These are phyloP conservation scores for Theropithecus gelada DNA, from an alignment of 2,113 vertebrate genomes.

Conservation along the genomic window DNA sequence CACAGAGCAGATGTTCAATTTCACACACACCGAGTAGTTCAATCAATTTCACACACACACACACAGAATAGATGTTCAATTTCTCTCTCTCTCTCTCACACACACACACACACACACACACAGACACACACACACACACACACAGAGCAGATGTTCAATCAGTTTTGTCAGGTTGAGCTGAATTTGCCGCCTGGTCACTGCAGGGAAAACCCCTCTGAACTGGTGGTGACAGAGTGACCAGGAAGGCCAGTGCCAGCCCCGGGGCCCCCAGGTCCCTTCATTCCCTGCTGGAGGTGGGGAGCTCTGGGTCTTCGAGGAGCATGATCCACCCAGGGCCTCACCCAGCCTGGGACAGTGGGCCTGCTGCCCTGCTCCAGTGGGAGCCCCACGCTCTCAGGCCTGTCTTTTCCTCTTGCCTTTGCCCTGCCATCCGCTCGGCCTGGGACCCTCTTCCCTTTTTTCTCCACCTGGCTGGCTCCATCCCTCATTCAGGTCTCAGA, in stretches of 20 bases:
- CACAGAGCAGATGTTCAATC: not conserved
- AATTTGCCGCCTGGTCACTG: not conserved
- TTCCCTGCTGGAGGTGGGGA: not conserved
- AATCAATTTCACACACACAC: fast-evolving
- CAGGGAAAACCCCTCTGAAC: not conserved
- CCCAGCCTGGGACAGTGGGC: not conserved
- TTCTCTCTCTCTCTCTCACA: too few species aligned
- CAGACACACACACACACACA: fast-evolving
- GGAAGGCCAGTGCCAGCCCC: not conserved
- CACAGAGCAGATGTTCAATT: not conserved
- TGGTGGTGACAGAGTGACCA: not conserved
- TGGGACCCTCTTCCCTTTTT: not conserved
- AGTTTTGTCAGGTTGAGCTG: not conserved
- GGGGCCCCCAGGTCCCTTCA: not conserved
- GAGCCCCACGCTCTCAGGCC: not conserved
- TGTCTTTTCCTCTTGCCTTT: not conserved
- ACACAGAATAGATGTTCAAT: too few species aligned
- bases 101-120: not conserved
- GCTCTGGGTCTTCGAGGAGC: not conserved
- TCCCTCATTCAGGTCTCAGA: not conserved
- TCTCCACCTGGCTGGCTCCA: not conserved
- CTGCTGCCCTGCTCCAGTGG: fast-evolving
- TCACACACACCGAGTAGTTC: not conserved
- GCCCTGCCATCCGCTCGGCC: fast-evolving
- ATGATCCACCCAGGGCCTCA: not conserved